Conservation (phyloP, 2,797 vertebrate genomes). For the Lutjanus campechanus region DNA sequence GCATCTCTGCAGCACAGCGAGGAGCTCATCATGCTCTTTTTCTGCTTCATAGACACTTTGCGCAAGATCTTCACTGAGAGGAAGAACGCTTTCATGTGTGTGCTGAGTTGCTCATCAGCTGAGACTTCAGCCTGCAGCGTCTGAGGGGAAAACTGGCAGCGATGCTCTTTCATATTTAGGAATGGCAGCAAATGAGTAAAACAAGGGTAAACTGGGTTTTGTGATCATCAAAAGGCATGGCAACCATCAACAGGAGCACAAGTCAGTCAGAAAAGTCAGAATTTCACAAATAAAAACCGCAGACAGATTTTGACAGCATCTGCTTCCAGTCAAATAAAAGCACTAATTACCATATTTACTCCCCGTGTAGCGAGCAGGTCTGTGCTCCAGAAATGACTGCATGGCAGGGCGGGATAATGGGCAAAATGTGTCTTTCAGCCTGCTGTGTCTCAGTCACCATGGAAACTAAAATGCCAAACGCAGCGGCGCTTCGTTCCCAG, state of each 20-base stretch:
- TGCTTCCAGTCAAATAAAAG: conserved; percentile 10
- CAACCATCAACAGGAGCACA: not conserved
- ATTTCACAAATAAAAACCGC: not conserved
- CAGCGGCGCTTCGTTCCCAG: conserved; percentile 27
- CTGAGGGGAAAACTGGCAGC: not conserved
- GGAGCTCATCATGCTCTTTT: not conserved
- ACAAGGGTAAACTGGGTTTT: not conserved
- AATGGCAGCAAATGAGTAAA: not conserved
- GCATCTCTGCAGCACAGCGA: conserved; percentile 11
- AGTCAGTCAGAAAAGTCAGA: not conserved
- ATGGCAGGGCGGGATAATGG: not conserved
- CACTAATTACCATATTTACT: conserved; percentile 40
- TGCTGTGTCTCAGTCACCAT: conserved; percentile 47
- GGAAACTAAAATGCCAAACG: conserved; percentile 73
- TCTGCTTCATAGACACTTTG: conserved; percentile 6
- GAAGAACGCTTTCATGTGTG: conserved; percentile 20
- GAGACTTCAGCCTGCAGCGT: conserved; percentile 12
- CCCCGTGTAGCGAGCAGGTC: conserved; percentile 2
- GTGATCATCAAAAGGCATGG: not conserved
- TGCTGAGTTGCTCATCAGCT: conserved; percentile 16
- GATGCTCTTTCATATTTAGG: conserved; percentile 21
- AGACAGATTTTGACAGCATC: not conserved
- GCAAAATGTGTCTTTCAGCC: conserved; percentile 14
- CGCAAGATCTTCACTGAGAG: not conserved
- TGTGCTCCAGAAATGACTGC: conserved; percentile 9